Base-by-base conservation (phyloP, 2,113 vertebrate genomes). In the Pomatorhinus ruficollis region DNA sequence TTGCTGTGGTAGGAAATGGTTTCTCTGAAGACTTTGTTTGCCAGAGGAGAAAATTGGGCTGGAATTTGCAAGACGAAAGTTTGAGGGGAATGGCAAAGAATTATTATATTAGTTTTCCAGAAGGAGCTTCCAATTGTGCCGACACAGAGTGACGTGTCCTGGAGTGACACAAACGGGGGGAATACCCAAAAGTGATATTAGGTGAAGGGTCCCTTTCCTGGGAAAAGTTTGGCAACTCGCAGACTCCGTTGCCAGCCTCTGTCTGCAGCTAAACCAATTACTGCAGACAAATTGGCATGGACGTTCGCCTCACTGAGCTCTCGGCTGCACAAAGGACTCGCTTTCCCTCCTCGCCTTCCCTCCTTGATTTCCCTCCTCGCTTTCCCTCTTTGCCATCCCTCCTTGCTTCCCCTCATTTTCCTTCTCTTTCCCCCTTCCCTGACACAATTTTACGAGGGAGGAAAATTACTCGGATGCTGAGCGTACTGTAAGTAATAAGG, bases 401-500 rank as follows among this genome's bases (percentile, higher is more conserved):
- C 17, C 81, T 61, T 3, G 39, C 47, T 8, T 71, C 80, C 49
- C 50, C 47, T 57, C 60, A 11, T 90, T 76, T 83, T 83, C 87
- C 56, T 71, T 90, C 63, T 33, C 49, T 90, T 91, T 86, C 75
- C 86, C 87, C 83, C 91, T 94, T 91, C 89, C 69, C 72, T 95
- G 79, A 64, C 93, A 84, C 13, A 44, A 56, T 94, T 96, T 97
- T 95, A 94, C 2, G 31, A 96, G 97, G 85, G 89, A 96, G 95
- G 93, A 87, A 95, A 97, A 95, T 93, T 71, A 79, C 91, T 96
- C 63, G 40, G 81, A 81, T 92, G 80, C 89, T 89, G 91, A 91
- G 85, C 15, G 16, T 21, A 30, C 86, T 95, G 92, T 96, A 95
- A 92, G 96, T 92, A 97, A 95, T 87, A 92, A 97, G 76, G 85